Percentiles rank a stretch among this genome's conserved stretches.
These are phyloP conservation scores for Oplegnathus fasciatus DNA, from an alignment of 2,113 vertebrate species.

Conservation along the genomic window DNA sequence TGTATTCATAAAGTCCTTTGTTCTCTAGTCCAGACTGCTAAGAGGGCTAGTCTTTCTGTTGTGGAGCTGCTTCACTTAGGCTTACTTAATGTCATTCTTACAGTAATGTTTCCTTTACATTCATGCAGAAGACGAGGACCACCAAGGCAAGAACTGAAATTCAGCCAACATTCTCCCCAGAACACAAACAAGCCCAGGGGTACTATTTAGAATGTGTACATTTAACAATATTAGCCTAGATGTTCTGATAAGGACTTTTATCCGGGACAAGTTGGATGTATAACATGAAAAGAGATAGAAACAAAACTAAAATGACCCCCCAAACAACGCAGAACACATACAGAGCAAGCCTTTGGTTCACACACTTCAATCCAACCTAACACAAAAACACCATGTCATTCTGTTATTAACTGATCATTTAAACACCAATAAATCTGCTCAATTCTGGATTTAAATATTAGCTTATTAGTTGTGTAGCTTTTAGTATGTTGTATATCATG, in stretches of 20 bases:
- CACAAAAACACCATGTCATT: neutral
- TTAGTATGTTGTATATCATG: neutral
- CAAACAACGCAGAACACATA: neutral
- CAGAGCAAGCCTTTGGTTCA: conserved; percentile 1
- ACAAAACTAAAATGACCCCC: neutral
- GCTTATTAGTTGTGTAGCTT: conserved; percentile 6
- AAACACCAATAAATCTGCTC: conserved; percentile 18
- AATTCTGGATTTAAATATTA: neutral
- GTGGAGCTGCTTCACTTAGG: conserved; percentile 43
- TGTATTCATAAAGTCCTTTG: conserved; percentile 58
- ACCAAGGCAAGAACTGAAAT: conserved; percentile 20
- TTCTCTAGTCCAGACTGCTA: conserved; percentile 59
- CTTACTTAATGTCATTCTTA: conserved; percentile 62
- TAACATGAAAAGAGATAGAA: neutral
- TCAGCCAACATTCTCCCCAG: conserved; percentile 26
- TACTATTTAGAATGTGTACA: neutral
- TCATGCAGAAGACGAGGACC: conserved; percentile 41
- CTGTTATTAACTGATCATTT: neutral
- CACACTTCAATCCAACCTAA: neutral
- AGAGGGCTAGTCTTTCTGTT: conserved; percentile 45
- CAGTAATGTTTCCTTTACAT: conserved; percentile 56
- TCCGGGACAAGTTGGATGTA: neutral
- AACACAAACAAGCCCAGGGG: conserved; percentile 9
- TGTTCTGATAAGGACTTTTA: neutral
- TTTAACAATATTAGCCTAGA: conserved; percentile 9